These are phyloP conservation scores for Plecotus auritus DNA, from an alignment of 2,113 vertebrate genomes.

Conservation along the genomic window DNA sequence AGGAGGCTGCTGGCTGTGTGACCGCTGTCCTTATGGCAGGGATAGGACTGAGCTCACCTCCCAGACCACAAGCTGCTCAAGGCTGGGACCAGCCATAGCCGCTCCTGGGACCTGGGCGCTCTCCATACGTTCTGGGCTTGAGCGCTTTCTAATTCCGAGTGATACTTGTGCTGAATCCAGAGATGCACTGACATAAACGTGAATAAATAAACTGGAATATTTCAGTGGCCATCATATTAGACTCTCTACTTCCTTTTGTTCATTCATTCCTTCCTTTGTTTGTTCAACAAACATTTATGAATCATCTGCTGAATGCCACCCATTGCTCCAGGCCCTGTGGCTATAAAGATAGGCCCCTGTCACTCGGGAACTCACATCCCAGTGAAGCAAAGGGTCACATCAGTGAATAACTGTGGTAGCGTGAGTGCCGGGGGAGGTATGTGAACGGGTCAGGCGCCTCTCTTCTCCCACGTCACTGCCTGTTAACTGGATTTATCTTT, in stretches of 20 bases:
- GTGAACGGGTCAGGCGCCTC: neutral
- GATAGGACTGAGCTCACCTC: neutral
- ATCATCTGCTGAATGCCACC: neutral
- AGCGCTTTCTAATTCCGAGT: neutral
- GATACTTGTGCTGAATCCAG: neutral
- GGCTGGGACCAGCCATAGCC: neutral
- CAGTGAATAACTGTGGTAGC: neutral
- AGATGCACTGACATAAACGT: neutral
- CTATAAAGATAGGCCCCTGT: neutral
- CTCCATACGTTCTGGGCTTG: neutral
- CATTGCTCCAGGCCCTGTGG: neutral
- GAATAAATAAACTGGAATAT: neutral
- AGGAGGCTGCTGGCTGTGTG: conserved; percentile 4
- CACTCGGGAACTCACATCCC: neutral
- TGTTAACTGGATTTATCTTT: neutral
- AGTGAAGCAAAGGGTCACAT: neutral
- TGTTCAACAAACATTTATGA: neutral
- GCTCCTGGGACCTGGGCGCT: neutral
- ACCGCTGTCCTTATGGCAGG: neutral
- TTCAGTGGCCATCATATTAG: neutral
- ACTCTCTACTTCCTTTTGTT: neutral
- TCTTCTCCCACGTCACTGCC: neutral
- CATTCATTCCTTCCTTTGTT: neutral
- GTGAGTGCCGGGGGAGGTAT: neutral
- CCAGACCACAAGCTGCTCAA: neutral